These are phyloP conservation scores for Caenorhabditis tropicalis DNA, from an alignment of 1,140 invertebrate genomes.

Conservation along the genomic window DNA sequence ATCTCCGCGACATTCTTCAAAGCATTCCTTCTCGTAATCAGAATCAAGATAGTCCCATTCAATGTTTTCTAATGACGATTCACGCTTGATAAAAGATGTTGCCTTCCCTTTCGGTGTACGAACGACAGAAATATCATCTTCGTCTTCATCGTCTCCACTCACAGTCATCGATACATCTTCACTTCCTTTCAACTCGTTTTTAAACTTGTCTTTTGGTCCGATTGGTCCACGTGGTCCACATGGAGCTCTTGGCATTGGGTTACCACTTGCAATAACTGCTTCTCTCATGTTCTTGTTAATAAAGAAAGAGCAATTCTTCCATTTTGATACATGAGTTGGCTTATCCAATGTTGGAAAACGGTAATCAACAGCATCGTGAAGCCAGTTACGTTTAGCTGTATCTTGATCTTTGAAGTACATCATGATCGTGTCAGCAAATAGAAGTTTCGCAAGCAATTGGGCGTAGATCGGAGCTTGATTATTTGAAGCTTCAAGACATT, in stretches of 20 bases:
- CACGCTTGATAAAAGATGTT: neutral
- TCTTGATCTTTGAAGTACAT: conserved; percentile 53
- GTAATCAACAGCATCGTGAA: conserved; percentile 52
- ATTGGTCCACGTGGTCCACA: conserved; percentile 32
- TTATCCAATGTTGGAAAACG: conserved; percentile 48
- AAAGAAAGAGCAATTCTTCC: conserved; percentile 49
- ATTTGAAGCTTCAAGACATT: conserved; percentile 15
- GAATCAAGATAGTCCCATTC: conserved; percentile 13
- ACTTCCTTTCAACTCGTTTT: neutral
- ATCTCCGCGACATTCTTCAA: neutral
- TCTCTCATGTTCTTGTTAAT: conserved; percentile 55
- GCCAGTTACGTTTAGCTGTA: conserved; percentile 30
- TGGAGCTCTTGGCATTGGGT: conserved; percentile 8
- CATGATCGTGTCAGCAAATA: conserved; percentile 41
- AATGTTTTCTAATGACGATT: neutral
- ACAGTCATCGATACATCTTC: neutral
- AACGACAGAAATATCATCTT: neutral
- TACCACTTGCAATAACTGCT: conserved; percentile 21
- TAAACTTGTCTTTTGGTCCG: conserved; percentile 32
- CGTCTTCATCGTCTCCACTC: neutral
- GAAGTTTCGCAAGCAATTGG: conserved; percentile 20
- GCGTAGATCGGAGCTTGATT: conserved; percentile 43
- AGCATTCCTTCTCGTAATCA: conserved; percentile 37
- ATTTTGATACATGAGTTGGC: conserved; percentile 32
- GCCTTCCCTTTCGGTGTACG: neutral